Evolutionary conservation across 2,888 invertebrate species (phyloP).

Genomic region (Leptopilina drosophilae): DNA sequence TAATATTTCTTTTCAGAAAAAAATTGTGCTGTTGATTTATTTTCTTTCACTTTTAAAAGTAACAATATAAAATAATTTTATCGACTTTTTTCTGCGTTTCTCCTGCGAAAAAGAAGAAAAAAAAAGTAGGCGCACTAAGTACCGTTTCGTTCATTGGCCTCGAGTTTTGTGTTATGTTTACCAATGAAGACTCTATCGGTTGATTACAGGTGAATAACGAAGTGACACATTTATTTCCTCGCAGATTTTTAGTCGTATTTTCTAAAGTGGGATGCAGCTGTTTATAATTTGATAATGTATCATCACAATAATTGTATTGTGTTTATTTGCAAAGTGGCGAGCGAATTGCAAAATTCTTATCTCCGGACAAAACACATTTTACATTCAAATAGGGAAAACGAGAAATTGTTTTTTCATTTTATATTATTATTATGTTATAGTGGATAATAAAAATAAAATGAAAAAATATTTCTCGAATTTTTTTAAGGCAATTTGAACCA

Average conservation of each 20-base stretch:
- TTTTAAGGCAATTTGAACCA: too few species aligned
- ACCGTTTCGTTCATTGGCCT: conserved; percentile 42
- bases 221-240: conserved; percentile 1
- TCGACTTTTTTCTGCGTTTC: neutral
- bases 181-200: neutral
- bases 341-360: neutral
- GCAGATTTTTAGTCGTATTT: neutral
- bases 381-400: too few species aligned
- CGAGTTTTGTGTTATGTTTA: conserved; percentile 9
- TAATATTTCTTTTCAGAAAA: too few species aligned
- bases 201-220: neutral
- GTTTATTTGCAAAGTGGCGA: neutral
- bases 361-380: too few species aligned
- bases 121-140: conserved; percentile 46
- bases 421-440: too few species aligned
- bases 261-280: neutral
- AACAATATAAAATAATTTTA: neutral
- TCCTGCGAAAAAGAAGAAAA: neutral
- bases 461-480: too few species aligned
- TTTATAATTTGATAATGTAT: neutral
- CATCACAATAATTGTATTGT: neutral
- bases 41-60: too few species aligned
- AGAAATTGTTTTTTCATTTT: too few species aligned
- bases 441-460: too few species aligned
- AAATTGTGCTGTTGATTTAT: too few species aligned